Conservation (phyloP, 2,888 invertebrate species). For the Perdita meconis region DNA sequence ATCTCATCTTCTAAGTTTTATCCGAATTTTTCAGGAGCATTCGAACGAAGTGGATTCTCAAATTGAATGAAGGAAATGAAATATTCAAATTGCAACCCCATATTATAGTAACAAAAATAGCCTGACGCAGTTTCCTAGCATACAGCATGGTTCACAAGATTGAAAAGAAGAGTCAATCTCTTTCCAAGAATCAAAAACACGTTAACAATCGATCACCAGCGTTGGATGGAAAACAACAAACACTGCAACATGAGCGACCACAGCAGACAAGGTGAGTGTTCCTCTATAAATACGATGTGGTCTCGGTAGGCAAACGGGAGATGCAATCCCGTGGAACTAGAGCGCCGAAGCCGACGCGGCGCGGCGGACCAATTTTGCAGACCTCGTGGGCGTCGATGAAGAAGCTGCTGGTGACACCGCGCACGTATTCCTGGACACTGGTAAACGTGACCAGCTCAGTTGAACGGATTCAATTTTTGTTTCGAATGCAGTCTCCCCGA, state of each 20-base stretch:
- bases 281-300: constrained; percentile 79
- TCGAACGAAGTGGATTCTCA: too few species aligned
- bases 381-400: constrained; percentile 59
- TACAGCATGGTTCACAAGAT: too few species aligned
- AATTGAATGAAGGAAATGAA: too few species aligned
- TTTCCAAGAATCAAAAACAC: too few species aligned
- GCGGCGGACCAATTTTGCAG: constrained; percentile 66
- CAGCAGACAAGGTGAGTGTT: constrained; percentile 61
- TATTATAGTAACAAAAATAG: too few species aligned
- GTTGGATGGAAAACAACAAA: constrained; percentile 41
- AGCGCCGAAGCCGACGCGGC: constrained; percentile 63
- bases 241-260: constrained; percentile 17
- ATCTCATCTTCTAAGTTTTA: too few species aligned
- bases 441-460: not conserved
- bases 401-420: constrained; percentile 42
- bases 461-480: constrained; percentile 25
- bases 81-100: too few species aligned
- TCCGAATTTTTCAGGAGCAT: too few species aligned
- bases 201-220: not conserved
- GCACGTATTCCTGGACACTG: constrained; percentile 7
- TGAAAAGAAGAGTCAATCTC: too few species aligned
- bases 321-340: constrained; percentile 76
- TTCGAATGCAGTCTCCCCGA: not conserved
- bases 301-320: constrained; percentile 78
- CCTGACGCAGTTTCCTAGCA: too few species aligned